phyloP scores from a whole-genome alignment of 2,888 invertebrate genomes.

The Tribolium freemani region DNA sequence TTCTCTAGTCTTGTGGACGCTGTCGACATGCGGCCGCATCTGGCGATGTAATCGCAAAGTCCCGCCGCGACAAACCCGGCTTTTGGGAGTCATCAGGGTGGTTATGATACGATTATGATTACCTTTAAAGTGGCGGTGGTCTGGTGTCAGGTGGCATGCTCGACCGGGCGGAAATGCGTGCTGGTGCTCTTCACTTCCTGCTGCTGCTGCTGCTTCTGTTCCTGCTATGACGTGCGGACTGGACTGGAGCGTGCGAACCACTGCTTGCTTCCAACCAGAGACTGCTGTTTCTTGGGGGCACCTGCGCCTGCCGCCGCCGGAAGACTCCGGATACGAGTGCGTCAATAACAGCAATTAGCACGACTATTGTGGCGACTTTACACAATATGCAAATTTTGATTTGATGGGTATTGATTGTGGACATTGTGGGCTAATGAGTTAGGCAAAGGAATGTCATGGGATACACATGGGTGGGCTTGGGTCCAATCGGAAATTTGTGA shows the following conservation, averaged over 20 bases:
- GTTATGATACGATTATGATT: slow-evolving; percentile 46
- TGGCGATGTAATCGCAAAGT: slow-evolving; percentile 1
- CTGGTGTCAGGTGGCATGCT: slow-evolving; percentile 62
- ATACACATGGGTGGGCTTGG: too few species aligned
- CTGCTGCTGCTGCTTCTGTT: slow-evolving; percentile 25
- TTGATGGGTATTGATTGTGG: not conserved
- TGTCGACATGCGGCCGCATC: not conserved
- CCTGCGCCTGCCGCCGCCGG: slow-evolving; percentile 32
- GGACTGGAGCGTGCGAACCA: slow-evolving; percentile 53
- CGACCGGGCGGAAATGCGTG: slow-evolving; percentile 56
- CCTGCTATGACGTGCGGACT: slow-evolving; percentile 48
- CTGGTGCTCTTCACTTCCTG: slow-evolving; percentile 24
- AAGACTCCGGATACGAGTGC: slow-evolving; percentile 8
- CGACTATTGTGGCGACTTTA: not conserved
- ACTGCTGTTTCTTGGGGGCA: slow-evolving; percentile 31
- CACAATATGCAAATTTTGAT: slow-evolving; percentile 1
- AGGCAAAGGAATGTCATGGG: not conserved
- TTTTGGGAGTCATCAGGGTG: slow-evolving; percentile 37
- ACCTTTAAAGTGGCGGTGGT: slow-evolving; percentile 59
- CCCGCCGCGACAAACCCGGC: slow-evolving; percentile 25
- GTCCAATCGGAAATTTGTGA: too few species aligned
- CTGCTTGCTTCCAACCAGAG: slow-evolving; percentile 41
- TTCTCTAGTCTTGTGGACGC: not conserved
- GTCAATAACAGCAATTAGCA: slow-evolving; percentile 22
- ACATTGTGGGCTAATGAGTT: slow-evolving; percentile 2